These are phyloP conservation scores for Balaeniceps rex DNA, from an alignment of 2,113 vertebrate genomes.

Conservation along the genomic window DNA sequence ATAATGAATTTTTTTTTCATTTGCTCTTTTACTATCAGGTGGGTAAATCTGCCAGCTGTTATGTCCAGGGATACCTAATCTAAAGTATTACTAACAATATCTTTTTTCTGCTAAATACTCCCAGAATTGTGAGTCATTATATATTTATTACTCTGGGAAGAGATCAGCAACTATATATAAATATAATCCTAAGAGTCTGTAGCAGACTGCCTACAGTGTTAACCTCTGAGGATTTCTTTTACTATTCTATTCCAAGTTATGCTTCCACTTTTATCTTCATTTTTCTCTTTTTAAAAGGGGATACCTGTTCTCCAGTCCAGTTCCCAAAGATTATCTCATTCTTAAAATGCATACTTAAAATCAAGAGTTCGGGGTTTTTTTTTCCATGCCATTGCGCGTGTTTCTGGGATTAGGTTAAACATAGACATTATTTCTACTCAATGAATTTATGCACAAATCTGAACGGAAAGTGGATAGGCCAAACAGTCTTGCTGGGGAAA, in stretches of 20 bases:
- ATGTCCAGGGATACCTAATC: not conserved
- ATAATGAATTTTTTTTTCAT: not conserved
- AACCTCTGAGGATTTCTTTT: not conserved
- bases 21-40: not conserved
- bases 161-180: not conserved
- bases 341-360: not conserved
- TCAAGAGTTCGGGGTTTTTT: not conserved
- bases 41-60: not conserved
- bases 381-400: not conserved
- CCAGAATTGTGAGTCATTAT: not conserved
- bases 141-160: not conserved
- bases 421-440: not conserved
- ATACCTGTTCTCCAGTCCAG: not conserved
- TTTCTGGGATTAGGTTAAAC: not conserved
- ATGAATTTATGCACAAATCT: not conserved
- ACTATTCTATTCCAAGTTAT: not conserved
- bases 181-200: not conserved
- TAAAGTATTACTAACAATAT: not conserved
- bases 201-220: not conserved
- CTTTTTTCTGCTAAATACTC: not conserved
- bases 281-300: not conserved
- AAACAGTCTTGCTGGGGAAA: not conserved
- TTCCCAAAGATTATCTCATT: not conserved
- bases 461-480: not conserved
- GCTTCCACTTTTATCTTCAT: not conserved